These are phyloP conservation scores for Benthosema pterotum DNA, from an alignment of 2,797 vertebrate species.

Conservation along the genomic window DNA sequence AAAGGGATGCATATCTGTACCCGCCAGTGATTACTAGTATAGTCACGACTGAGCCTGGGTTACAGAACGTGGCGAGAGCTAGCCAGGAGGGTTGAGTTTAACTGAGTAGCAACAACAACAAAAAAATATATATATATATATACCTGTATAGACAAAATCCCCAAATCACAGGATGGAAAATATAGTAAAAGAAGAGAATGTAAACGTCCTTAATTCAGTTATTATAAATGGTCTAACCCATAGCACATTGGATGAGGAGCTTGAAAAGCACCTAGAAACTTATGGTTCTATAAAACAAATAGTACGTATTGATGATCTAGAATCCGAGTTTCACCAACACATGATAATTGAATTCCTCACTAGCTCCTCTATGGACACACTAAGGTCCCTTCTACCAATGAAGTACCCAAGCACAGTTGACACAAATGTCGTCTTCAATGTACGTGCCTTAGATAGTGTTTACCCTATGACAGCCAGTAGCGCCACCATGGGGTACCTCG, in stretches of 20 bases:
- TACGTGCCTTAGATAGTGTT: slow-evolving; percentile 9
- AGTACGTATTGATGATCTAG: slow-evolving; percentile 10
- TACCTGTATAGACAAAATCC: too few relatives aligned
- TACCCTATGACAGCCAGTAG: slow-evolving; percentile 15
- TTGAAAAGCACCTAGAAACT: neutral
- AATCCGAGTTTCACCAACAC: slow-evolving; percentile 12
- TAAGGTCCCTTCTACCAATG: slow-evolving; percentile 6
- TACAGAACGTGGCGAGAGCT: too few relatives aligned
- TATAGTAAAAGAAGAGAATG: too few relatives aligned
- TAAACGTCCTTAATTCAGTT: slow-evolving; percentile 21
- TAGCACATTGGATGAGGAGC: slow-evolving; percentile 17
- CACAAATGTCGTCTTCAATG: slow-evolving; percentile 3
- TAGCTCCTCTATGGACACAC: slow-evolving; percentile 6
- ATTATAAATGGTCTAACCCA: slow-evolving; percentile 8
- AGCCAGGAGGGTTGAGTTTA: too few relatives aligned
- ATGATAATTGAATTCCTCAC: slow-evolving; percentile 12
- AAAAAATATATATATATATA: too few relatives aligned
- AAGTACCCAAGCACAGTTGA: slow-evolving; percentile 7
- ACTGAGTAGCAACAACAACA: too few relatives aligned
- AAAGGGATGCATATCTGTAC: too few relatives aligned
- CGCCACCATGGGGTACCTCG: slow-evolving; percentile 22
- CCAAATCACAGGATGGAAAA: too few relatives aligned
- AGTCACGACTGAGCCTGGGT: too few relatives aligned
- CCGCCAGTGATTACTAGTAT: too few relatives aligned
- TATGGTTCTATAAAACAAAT: slow-evolving; percentile 6